These are phyloP conservation scores for Drosophila pachea DNA, from an alignment of 1,140 invertebrate species.

Conservation along the genomic window DNA sequence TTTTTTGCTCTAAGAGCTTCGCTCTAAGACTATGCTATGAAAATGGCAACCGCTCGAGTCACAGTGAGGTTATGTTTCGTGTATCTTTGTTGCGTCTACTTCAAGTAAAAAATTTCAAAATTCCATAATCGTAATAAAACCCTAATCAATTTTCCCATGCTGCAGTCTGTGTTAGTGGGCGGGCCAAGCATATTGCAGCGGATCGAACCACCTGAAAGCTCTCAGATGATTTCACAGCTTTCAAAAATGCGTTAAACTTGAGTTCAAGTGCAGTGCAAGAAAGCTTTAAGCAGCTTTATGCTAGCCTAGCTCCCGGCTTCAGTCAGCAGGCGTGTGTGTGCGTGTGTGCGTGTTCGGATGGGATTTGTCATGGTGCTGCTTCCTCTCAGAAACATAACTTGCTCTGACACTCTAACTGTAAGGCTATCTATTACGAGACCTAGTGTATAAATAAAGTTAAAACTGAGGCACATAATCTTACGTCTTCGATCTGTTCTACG, in stretches of 20 bases:
- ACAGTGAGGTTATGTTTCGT: conserved; percentile 53
- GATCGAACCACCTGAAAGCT: conserved; percentile 7
- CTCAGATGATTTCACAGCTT: background rate
- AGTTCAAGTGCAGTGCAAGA: background rate
- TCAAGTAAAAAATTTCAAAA: conserved; percentile 6
- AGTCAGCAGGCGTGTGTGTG: background rate
- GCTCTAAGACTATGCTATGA: conserved; percentile 31
- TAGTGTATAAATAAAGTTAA: conserved; percentile 44
- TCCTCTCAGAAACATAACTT: background rate
- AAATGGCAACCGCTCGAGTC: conserved; percentile 59
- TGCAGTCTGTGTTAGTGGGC: background rate
- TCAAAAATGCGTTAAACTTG: background rate
- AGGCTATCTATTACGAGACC: conserved; percentile 23
- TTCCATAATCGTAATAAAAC: background rate
- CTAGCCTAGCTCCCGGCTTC: no score
- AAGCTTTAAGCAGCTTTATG: background rate
- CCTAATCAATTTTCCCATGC: background rate
- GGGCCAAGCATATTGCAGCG: conserved; percentile 9
- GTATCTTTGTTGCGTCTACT: conserved; percentile 19
- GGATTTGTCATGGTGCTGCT: conserved; percentile 25
- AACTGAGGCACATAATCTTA: conserved; percentile 72
- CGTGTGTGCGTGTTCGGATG: background rate
- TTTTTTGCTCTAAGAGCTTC: conserved; percentile 47
- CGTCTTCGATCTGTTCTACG: conserved; percentile 55
- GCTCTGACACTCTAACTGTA: conserved; percentile 11